These are phyloP conservation scores for Heteropelma amictum DNA, from an alignment of 2,888 invertebrate genomes.

Conservation along the genomic window DNA sequence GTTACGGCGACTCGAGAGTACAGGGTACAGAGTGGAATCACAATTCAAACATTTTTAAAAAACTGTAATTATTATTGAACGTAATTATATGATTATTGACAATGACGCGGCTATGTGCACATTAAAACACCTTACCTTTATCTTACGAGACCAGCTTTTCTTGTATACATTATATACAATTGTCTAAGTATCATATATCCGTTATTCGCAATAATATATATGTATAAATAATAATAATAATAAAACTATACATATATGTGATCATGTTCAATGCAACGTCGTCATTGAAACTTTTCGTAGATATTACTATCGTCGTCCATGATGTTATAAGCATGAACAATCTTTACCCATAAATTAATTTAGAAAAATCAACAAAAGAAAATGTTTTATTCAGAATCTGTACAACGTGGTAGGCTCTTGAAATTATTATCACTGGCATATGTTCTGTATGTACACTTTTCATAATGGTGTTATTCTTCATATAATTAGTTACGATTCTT, in stretches of 20 bases:
- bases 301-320: constrained; percentile 53
- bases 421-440: constrained; percentile 70
- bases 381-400: constrained; percentile 68
- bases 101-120: constrained; percentile 80
- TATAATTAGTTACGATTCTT: constrained; percentile 41
- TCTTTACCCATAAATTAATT: constrained; percentile 63
- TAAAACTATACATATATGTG: constrained; percentile 50
- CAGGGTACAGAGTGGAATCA: not conserved
- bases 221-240: constrained; percentile 66
- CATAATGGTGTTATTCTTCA: constrained; percentile 31
- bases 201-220: constrained; percentile 59
- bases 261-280: constrained; percentile 66
- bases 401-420: constrained; percentile 74
- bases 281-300: constrained; percentile 59
- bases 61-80: constrained; percentile 78
- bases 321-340: constrained; percentile 54
- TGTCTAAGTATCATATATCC: constrained; percentile 75
- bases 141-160: constrained; percentile 80
- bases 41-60: constrained; percentile 66
- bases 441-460: constrained; percentile 58
- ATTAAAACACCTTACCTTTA: constrained; percentile 80
- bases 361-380: constrained; percentile 69
- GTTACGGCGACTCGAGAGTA: not conserved
- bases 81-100: constrained; percentile 78
- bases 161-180: constrained; percentile 78